These are phyloP conservation scores for Cantharis flavilabris DNA, from an alignment of 2,888 invertebrate species.

Conservation along the genomic window DNA sequence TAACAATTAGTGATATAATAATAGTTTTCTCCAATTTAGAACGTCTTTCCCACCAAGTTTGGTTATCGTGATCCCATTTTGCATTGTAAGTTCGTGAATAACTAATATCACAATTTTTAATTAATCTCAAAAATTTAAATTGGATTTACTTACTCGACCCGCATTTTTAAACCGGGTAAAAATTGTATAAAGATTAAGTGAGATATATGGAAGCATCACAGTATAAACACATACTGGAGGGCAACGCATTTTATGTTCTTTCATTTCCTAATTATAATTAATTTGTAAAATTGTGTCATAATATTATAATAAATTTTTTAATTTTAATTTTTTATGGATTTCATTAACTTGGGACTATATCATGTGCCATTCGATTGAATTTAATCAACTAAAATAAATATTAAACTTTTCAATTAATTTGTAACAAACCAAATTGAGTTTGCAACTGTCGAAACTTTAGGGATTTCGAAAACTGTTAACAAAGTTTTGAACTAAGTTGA, in stretches of 20 bases:
- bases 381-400: neutral
- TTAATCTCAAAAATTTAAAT: neutral
- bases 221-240: neutral
- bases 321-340: neutral
- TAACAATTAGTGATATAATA: neutral
- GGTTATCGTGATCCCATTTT: neutral
- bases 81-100: neutral
- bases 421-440: neutral
- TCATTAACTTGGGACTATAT: neutral
- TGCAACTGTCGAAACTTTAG: neutral
- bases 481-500: neutral
- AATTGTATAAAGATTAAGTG: neutral
- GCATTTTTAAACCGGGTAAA: neutral
- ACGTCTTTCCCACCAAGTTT: constrained; percentile 1
- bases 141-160: neutral
- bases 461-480: neutral
- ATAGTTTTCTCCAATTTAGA: neutral
- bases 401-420: neutral
- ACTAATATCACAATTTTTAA: neutral
- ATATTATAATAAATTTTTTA: neutral
- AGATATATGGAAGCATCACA: neutral
- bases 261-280: neutral
- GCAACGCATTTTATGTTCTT: neutral
- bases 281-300: neutral
- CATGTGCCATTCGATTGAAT: neutral